Evolutionary conservation across 2,888 invertebrate species (phyloP), one percentile per base, ranked within the genome.

Genomic region (Euphydryas editha): DNA sequence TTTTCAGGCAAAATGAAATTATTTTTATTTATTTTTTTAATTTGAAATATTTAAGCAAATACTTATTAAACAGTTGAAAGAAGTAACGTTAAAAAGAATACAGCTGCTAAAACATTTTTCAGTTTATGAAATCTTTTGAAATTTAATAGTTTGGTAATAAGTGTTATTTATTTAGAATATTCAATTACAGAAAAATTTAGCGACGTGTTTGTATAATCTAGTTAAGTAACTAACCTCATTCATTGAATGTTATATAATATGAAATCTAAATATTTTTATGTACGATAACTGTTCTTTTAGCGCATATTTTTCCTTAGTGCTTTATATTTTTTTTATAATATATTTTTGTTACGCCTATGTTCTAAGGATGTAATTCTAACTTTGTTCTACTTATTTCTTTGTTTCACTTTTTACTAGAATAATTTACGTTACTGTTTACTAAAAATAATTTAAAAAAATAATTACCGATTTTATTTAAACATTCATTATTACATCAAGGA

Each of bases 151-250:
- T 47, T 18, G 13, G 20, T 21, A 47, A 20, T 47, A 47, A 47
- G 21, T 21, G 47, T 21, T 47, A 47, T 47, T 18, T 47, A 47
- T 47, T 47, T 47, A 18, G 20, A 47, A n/a, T 51, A 30, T 51
- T 51, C 15, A 8, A 30, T 51, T 51, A 18, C 51, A 51, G 51
- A 51, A 51, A 8, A 51, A 30, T 24, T 30, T 46, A 17, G 44
- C 8, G 15, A 11, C 24, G 21, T 51, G 51, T 51, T 51, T 51
- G 24, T 51, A 18, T 51, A 51, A 51, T 51, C 51, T 51, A 51
- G 24, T 51, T 51, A 51, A 6, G 24, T 7, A 24, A 13, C 13
- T 51, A 30, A 51, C 51, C 51, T 51, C 51, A 30, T 51, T 51
- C 51, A 11, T 13, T 15, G 24, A 21, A 24, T 51, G n/a, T 51